Percentiles rank a stretch among this genome's conserved stretches.
Evolutionary conservation across 2,113 vertebrate genomes (phyloP).

Genomic region (Cavia porcellus): DNA sequence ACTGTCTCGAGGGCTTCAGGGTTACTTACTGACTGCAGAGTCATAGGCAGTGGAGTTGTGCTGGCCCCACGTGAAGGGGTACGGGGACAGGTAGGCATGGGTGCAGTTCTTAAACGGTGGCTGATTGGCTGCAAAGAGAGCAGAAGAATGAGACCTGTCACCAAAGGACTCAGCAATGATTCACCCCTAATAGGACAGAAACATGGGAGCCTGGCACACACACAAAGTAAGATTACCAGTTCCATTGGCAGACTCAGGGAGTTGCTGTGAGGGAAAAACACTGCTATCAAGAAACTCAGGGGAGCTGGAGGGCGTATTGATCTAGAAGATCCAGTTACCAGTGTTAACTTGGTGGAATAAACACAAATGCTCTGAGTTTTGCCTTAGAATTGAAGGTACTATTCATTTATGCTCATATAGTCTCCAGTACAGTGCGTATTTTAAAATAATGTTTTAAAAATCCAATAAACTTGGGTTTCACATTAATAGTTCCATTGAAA

Average conservation of each 20-base stretch:
- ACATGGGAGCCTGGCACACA: neutral
- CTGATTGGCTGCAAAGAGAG: slow-evolving; percentile 91
- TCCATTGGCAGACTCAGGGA: neutral
- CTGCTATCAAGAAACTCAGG: neutral
- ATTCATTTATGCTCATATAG: neutral
- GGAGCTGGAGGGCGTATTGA: neutral
- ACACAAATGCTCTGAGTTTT: neutral
- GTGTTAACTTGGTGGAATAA: neutral
- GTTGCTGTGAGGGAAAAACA: fast-evolving
- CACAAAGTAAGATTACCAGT: neutral
- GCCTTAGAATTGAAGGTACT: neutral
- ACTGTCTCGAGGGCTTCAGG: too few relatives aligned
- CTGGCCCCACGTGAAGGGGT: slow-evolving; percentile 91
- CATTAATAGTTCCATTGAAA: neutral
- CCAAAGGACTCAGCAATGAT: neutral
- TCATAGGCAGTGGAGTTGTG: slow-evolving; percentile 94
- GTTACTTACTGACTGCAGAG: slow-evolving; percentile 94
- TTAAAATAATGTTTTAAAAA: neutral
- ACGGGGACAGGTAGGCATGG: slow-evolving; percentile 95
- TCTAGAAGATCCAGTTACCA: neutral
- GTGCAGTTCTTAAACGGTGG: slow-evolving; percentile 92
- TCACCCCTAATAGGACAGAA: slow-evolving; percentile 12
- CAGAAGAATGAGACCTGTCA: slow-evolving; percentile 55
- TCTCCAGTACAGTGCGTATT: neutral
- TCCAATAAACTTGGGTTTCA: neutral